A percentile compares a stretch with the other conserved stretches of the same genome.
Evolutionary conservation across 1,140 invertebrate species (phyloP).

Genomic region (Elymnias hypermnestra): DNA sequence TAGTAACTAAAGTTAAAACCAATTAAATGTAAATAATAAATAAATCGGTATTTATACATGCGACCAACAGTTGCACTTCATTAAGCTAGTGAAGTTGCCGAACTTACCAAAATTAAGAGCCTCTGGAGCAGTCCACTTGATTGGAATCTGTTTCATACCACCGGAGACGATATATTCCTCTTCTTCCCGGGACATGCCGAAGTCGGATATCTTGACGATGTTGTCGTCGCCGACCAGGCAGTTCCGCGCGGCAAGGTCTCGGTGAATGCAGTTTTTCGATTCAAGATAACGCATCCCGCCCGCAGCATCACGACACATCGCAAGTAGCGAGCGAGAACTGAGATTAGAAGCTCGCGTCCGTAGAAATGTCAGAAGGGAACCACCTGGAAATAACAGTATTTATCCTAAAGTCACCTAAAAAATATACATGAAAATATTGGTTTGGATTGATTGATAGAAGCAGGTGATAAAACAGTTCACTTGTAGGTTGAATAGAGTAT

Average conservation of each 20-base stretch:
- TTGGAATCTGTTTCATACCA: constrained; percentile 98
- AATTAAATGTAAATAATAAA: too few species aligned
- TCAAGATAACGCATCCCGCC: constrained; percentile 97
- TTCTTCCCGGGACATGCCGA: constrained; percentile 98
- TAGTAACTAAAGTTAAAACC: too few species aligned
- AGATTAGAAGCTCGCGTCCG: constrained; percentile 85
- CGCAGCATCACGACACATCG: constrained; percentile 96
- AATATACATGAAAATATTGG: too few species aligned
- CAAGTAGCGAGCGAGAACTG: constrained; percentile 84
- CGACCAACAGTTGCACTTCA: too few species aligned
- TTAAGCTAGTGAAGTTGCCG: too few species aligned
- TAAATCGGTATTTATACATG: too few species aligned
- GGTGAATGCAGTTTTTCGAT: constrained; percentile 96
- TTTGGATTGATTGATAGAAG: too few species aligned
- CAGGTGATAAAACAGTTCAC: too few species aligned
- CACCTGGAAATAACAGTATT: constrained; percentile 80
- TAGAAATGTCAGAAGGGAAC: constrained; percentile 91
- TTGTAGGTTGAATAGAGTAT: too few species aligned
- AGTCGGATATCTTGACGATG: constrained; percentile 97
- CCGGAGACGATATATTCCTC: constrained; percentile 98
- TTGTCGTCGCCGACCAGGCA: constrained; percentile 92
- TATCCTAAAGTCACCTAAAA: too few species aligned
- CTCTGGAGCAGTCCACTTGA: constrained; percentile 98
- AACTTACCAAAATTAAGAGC: constrained; percentile 93
- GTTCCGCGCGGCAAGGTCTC: constrained; percentile 96